Base-by-base conservation (phyloP, 1,140 invertebrate species). In the Lordiphosa stackelbergi region DNA sequence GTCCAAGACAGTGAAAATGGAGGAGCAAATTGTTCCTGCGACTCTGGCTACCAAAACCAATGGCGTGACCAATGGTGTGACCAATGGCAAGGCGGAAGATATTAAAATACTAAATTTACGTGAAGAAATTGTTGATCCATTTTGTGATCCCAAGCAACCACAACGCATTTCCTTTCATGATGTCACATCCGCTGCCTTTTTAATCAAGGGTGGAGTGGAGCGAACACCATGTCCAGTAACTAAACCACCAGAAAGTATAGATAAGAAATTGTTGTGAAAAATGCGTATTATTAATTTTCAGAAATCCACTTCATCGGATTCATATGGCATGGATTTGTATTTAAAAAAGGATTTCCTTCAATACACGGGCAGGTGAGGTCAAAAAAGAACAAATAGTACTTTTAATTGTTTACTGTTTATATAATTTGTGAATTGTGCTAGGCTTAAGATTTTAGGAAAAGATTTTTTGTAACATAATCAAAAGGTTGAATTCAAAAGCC, bases 341-440 rank as follows among this genome's bases (percentile, higher is more conserved):
- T 91, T 97, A 57, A 98, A 98, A 88, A 97, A 97, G 85, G 97
- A 98, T 85, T 97, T 96, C 87, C 89, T 97, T 6, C 96, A 98
- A 88, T 92, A 91, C 51, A 98, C 96, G 7, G 96, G 97, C 87
- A 97, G 95, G 94, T 95, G 85, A 83, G 55, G 24, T 6, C 6
- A 6, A 16, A 2, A 1, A 2, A 16, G 16, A 1, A 16, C 1
- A 16, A 16, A 16, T 16, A 16, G 1, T 16, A 1, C 1, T 16
- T 16, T 16, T 16, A 16, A 1, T 16, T 16, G 1, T 16, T 1
- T 1, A 16, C 16, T 16, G 16, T 2, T 16, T 16, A 16, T 16
- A 2, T 1, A 1, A 16, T 16, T 16, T 16, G 16, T 2, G 16
- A 16, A 16, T 16, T 16, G 1, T 16, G 16, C 16, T 1, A 2